Evolutionary conservation across 2,797 vertebrate genomes (phyloP), one percentile per base, ranked within the genome.

Genomic region (Fistularia tabacaria): DNA sequence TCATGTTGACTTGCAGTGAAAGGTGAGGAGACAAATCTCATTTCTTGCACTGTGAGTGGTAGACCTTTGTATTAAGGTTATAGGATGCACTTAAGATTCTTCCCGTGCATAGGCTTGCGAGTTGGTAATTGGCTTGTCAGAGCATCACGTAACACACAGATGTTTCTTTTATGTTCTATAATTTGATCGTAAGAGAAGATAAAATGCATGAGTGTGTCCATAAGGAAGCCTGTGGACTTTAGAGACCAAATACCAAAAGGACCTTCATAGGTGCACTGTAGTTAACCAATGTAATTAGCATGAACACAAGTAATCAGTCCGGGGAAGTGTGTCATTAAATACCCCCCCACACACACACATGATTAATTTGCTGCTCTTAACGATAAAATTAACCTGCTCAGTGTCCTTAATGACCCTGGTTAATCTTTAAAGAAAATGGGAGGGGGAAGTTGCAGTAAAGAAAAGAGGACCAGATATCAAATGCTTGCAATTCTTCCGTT

Each of bases 301-400:
- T 79, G 86, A 90, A 92, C 92, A 89, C 88, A 92, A 83, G 90
- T 91, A 89, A 88, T 91, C 92, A 92, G 91, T 90, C 78, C 87
- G 90, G 90, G 87, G 85, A 86, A 88, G 86, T 86, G 89, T 93
- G 91, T 92, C 91, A 91, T 91, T 91, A 90, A 92, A 94, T 91
- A 87, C 89, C 90, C 90, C 87, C 86, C 90, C 87, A 37, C 42
- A 12, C 36, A 37, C 53, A 37, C 37, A 9, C 66, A 90, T 90
- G 90, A 96, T 94, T 93, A 93, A 88, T 95, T 95, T 91, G 89
- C 91, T 74, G 86, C 90, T 92, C 84, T 67, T 87, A 77, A 93
- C 85, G 88, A 86, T 86, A 79, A 90, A 91, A 92, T 89, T 81
- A 86, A 90, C 87, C 85, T 84, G 89, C 87, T 89, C 82, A 14